These are phyloP conservation scores for Myopa tessellatipennis DNA, from an alignment of 2,888 invertebrate genomes.

Conservation along the genomic window DNA sequence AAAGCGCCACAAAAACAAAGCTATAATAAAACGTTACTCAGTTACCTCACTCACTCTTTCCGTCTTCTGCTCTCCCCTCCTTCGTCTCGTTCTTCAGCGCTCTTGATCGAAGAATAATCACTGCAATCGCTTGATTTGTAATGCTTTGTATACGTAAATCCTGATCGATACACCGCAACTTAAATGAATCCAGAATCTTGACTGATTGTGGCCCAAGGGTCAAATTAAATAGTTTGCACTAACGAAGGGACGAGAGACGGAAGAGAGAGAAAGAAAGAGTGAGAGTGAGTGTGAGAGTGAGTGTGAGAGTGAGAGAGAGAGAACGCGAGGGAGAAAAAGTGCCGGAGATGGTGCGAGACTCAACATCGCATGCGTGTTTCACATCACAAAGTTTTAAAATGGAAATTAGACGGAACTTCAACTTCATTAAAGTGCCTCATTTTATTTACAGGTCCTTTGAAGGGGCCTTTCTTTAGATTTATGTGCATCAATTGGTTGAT, in stretches of 20 bases:
- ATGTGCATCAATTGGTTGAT: conserved; percentile 3
- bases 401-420: conserved; percentile 25
- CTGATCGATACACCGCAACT: neutral
- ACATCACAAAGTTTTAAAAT: conserved; percentile 11
- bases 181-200: conserved; percentile 24
- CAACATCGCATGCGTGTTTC: conserved; percentile 14
- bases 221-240: conserved; percentile 10
- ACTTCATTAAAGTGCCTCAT: too few species aligned
- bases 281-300: neutral
- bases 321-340: neutral
- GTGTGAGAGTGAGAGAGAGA: too few species aligned
- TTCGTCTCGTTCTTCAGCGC: too few species aligned
- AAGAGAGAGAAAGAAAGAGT: too few species aligned
- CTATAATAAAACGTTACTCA: too few species aligned
- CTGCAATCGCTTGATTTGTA: neutral
- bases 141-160: neutral
- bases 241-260: neutral
- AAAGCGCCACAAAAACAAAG: neutral
- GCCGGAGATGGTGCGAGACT: neutral
- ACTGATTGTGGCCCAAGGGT: conserved; percentile 33
- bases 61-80: neutral
- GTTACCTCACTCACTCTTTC: too few species aligned
- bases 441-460: neutral
- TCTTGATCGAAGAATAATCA: neutral
- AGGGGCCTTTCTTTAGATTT: neutral